A percentile compares a stretch with the other conserved stretches of the same genome.
phyloP scores from a whole-genome alignment of 2,113 vertebrate genomes.

The Thamnophis sirtalis region DNA sequence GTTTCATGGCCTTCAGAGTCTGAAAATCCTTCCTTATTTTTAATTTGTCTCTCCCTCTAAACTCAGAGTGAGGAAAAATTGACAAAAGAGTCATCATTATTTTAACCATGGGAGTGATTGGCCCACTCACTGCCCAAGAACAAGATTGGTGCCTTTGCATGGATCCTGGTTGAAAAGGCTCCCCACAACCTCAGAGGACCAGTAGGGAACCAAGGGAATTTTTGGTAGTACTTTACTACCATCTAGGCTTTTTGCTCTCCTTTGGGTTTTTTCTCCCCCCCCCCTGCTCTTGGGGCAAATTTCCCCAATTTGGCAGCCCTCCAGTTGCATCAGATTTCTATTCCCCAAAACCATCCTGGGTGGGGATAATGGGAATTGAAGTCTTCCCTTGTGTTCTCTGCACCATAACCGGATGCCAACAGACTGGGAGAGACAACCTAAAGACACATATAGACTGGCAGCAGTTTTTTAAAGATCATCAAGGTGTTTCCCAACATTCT shows the following conservation, averaged over 20 bases:
- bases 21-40: neutral
- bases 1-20: neutral
- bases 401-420: neutral
- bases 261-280: neutral
- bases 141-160: neutral
- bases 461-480: neutral
- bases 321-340: neutral
- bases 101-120: neutral
- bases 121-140: neutral
- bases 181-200: neutral
- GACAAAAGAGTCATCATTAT: neutral
- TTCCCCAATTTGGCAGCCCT: neutral
- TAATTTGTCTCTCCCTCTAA: neutral
- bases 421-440: neutral
- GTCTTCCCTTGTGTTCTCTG: neutral
- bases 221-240: neutral
- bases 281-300: neutral
- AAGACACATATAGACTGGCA: neutral
- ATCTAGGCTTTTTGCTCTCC: neutral
- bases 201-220: neutral
- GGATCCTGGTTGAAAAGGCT: neutral
- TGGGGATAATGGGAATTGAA: neutral
- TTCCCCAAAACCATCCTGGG: neutral
- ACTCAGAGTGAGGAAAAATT: neutral
- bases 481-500: neutral